Evolutionary conservation across 1,140 invertebrate genomes (phyloP).

Genomic region (Leptoteleia sp.): DNA sequence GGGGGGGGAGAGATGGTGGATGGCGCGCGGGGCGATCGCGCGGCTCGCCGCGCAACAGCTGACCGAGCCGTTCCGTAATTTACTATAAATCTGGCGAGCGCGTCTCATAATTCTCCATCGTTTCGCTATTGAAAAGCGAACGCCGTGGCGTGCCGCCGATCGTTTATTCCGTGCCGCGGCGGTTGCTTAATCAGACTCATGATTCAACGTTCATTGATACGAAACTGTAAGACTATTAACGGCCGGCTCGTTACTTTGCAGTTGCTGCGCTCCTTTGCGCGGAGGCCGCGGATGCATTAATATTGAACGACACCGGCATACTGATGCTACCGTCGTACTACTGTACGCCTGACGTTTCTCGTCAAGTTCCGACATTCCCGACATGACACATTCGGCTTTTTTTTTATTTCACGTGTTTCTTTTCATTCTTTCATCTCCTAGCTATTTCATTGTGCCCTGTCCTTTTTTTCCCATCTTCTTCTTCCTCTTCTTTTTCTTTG

Average conservation of each 20-base stretch:
- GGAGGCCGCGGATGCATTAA: constrained; percentile 66
- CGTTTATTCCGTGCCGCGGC: constrained; percentile 62
- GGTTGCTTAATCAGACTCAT: constrained; percentile 66
- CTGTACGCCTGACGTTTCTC: constrained; percentile 47
- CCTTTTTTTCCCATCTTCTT: too few species aligned
- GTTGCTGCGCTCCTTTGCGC: constrained; percentile 59
- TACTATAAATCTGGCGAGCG: constrained; percentile 65
- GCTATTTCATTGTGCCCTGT: too few species aligned
- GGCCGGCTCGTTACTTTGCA: constrained; percentile 61
- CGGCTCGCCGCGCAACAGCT: constrained; percentile 36
- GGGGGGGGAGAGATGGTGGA: too few species aligned
- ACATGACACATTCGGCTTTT: constrained; percentile 33
- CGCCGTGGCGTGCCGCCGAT: constrained; percentile 53
- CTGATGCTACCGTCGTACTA: constrained; percentile 61
- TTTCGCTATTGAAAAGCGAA: constrained; percentile 58
- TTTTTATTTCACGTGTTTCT: constrained; percentile 25
- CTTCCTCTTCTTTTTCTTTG: too few species aligned
- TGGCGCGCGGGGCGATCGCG: too few species aligned
- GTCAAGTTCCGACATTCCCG: constrained; percentile 58
- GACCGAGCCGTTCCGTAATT: constrained; percentile 56
- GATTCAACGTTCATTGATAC: constrained; percentile 68
- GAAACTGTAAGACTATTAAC: constrained; percentile 60
- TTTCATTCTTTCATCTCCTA: too few species aligned
- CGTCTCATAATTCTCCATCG: constrained; percentile 63
- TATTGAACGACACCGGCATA: constrained; percentile 67